A percentile compares a stretch with the other conserved stretches of the same genome.
These are phyloP conservation scores for Bradypodion pumilum DNA, from an alignment of 2,797 vertebrate genomes.

Conservation along the genomic window DNA sequence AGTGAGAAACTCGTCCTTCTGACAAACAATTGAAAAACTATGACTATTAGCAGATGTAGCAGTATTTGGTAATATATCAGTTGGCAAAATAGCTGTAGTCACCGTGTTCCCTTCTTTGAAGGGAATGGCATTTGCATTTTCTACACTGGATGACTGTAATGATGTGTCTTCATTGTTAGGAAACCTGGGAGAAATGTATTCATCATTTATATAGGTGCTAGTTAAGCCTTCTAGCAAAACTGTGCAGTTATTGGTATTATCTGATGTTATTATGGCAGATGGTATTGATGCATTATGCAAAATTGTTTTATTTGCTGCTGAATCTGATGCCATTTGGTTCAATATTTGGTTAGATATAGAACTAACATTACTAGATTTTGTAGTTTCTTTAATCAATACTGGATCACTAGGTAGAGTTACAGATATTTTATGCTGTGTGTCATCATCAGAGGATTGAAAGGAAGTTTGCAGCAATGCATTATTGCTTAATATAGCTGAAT, in stretches of 20 bases:
- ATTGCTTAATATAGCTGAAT: conserved; percentile 70
- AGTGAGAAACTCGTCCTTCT: conserved; percentile 62
- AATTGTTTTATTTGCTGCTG: conserved; percentile 66
- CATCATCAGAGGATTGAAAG: conserved; percentile 70
- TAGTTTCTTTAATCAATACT: conserved; percentile 66
- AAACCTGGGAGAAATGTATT: conserved; percentile 68
- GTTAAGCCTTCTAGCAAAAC: conserved; percentile 68
- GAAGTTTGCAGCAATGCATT: conserved; percentile 73
- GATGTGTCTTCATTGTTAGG: conserved; percentile 69
- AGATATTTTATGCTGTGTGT: conserved; percentile 67
- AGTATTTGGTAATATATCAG: conserved; percentile 51
- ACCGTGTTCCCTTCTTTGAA: conserved; percentile 45
- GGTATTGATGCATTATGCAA: conserved; percentile 63
- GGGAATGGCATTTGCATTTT: conserved; percentile 57
- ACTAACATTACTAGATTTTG: conserved; percentile 68
- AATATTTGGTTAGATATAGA: conserved; percentile 70
- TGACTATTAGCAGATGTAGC: conserved; percentile 51
- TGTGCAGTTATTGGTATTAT: conserved; percentile 64
- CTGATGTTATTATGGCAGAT: conserved; percentile 50
- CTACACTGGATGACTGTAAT: conserved; percentile 67
- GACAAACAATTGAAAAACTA: conserved; percentile 59
- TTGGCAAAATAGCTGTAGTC: conserved; percentile 68
- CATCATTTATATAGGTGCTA: conserved; percentile 65
- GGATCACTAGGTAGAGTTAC: conserved; percentile 66
- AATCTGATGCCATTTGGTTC: conserved; percentile 62